phyloP scores from a whole-genome alignment of 2,113 vertebrate genomes.

The Ochotona curzoniae region DNA sequence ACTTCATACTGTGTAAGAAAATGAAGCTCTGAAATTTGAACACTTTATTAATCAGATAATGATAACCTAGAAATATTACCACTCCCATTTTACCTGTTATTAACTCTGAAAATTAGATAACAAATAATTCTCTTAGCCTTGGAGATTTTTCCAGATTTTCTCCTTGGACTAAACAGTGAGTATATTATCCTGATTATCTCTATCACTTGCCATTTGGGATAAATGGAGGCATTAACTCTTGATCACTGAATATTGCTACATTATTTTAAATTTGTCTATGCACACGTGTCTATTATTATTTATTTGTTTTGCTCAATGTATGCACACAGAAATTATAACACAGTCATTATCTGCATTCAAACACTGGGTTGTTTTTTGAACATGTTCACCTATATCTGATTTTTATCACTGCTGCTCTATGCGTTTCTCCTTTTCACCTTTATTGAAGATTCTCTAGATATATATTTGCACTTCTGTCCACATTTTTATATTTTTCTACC shows the following conservation, averaged over 20 bases:
- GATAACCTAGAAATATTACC: background rate
- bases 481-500: background rate
- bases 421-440: background rate
- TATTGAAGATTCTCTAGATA: slow-evolving; percentile 19
- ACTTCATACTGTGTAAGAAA: background rate
- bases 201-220: background rate
- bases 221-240: background rate
- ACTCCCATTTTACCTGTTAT: slow-evolving; percentile 12
- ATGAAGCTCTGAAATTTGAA: background rate
- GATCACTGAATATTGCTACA: background rate
- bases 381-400: background rate
- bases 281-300: background rate
- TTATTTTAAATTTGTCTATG: background rate
- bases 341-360: background rate
- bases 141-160: background rate
- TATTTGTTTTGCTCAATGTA: background rate
- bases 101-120: background rate
- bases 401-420: background rate
- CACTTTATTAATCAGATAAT: background rate
- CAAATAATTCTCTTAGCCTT: background rate
- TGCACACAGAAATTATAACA: background rate
- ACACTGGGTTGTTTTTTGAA: background rate
- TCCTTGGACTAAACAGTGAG: background rate
- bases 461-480: slow-evolving; percentile 25
- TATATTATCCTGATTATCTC: background rate